Conservation (phyloP, 2,113 vertebrate genomes). For the Sprattus sprattus region DNA sequence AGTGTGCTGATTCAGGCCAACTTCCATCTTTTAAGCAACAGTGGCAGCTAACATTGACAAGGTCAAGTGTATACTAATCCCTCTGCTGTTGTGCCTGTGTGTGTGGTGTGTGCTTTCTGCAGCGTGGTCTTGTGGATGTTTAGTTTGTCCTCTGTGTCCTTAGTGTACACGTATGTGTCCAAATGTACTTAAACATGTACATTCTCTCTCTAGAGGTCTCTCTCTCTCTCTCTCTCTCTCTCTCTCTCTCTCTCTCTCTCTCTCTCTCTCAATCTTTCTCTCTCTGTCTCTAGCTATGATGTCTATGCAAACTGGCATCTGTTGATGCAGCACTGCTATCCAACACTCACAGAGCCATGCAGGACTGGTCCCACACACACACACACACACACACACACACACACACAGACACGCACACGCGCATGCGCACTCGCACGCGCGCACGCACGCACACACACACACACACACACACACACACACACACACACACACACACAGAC, state of each 20-base stretch:
- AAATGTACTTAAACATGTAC: background rate
- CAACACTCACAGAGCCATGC: background rate
- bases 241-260: background rate
- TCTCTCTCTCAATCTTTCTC: background rate
- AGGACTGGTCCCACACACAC: background rate
- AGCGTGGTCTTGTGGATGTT: background rate
- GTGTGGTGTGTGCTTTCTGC: conserved; percentile 15
- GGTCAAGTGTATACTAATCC: background rate
- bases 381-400: too few relatives aligned
- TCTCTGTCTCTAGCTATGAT: background rate
- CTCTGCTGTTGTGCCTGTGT: background rate
- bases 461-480: background rate
- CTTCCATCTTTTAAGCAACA: background rate
- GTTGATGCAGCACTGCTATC: conserved; percentile 8
- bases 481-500: background rate
- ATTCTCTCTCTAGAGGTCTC: background rate
- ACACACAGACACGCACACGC: conserved; percentile 22
- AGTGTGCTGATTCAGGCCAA: background rate
- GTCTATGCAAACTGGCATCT: background rate
- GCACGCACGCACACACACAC: background rate
- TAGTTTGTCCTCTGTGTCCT: background rate
- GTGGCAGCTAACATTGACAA: background rate
- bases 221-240: background rate
- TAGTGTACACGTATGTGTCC: background rate
- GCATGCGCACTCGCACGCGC: background rate